Evolutionary conservation across 2,888 invertebrate genomes (phyloP).

Genomic region (Mythimna impura): DNA sequence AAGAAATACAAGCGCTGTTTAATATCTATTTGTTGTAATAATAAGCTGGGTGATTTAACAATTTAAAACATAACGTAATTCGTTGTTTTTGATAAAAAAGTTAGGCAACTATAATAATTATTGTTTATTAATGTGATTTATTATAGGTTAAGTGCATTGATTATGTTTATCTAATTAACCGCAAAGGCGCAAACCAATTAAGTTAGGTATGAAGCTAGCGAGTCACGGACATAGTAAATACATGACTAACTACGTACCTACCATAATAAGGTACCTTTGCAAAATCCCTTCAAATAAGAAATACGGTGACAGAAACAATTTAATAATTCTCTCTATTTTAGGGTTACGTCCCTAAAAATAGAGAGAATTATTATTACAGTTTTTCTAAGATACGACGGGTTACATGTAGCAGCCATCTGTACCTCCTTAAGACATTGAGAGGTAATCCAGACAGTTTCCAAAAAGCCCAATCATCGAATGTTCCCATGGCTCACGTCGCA

Average conservation of each 20-base stretch:
- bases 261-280: neutral
- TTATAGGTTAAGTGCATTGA: conserved; percentile 14
- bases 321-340: too few relatives aligned
- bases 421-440: neutral
- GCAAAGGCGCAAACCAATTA: conserved; percentile 34
- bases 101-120: neutral
- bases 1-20: conserved; percentile 12
- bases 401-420: neutral
- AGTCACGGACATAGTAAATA: conserved; percentile 19
- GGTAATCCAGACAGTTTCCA: conserved; percentile 36
- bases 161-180: conserved; percentile 54
- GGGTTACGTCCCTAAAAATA: neutral
- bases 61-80: conserved; percentile 34
- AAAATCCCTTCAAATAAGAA: conserved; percentile 6
- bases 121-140: conserved; percentile 26
- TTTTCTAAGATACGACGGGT: neutral
- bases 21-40: conserved; percentile 9
- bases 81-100: conserved; percentile 42
- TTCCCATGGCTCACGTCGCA: conserved; percentile 68
- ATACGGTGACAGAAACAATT: neutral
- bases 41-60: conserved; percentile 4
- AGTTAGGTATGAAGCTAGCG: conserved; percentile 21
- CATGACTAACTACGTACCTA: conserved; percentile 17
- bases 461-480: conserved; percentile 52
- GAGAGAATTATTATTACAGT: neutral